phyloP scores from a whole-genome alignment of 2,797 vertebrate genomes.

The Antennarius maculatus region DNA sequence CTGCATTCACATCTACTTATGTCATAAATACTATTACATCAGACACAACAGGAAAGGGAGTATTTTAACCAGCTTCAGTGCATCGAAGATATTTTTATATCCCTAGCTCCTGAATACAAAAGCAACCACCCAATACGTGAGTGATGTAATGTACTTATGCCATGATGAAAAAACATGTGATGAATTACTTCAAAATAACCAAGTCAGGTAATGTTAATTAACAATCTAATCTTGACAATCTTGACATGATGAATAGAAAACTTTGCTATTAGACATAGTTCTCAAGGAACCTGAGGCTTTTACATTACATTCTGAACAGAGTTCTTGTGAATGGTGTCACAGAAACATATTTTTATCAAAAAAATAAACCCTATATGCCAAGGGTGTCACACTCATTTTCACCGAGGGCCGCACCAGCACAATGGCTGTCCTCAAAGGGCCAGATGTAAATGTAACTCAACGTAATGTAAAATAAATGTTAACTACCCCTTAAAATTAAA shows the following conservation, averaged over 20 bases:
- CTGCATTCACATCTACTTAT: not conserved
- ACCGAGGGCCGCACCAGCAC: too few relatives aligned
- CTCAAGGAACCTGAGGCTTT: not conserved
- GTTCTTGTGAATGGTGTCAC: not conserved
- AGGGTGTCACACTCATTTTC: too few relatives aligned
- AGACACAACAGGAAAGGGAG: not conserved
- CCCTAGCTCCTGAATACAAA: not conserved
- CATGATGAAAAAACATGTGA: not conserved
- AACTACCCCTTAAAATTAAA: too few relatives aligned
- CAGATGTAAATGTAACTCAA: too few relatives aligned
- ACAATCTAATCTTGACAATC: too few relatives aligned
- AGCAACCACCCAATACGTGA: not conserved
- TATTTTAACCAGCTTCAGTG: not conserved
- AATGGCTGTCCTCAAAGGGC: too few relatives aligned
- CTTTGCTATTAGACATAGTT: too few relatives aligned
- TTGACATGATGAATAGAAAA: too few relatives aligned
- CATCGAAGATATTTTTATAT: not conserved
- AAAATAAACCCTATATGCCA: not conserved
- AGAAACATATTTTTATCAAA: not conserved
- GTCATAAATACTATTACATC: slow-evolving; percentile 22
- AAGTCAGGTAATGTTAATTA: not conserved
- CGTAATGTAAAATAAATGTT: too few relatives aligned
- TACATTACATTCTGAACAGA: not conserved
- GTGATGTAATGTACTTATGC: not conserved
- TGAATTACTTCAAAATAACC: not conserved